Percentiles rank a stretch among this genome's conserved stretches.
phyloP scores from a whole-genome alignment of 2,113 vertebrate genomes.

The Lasiurus cinereus region DNA sequence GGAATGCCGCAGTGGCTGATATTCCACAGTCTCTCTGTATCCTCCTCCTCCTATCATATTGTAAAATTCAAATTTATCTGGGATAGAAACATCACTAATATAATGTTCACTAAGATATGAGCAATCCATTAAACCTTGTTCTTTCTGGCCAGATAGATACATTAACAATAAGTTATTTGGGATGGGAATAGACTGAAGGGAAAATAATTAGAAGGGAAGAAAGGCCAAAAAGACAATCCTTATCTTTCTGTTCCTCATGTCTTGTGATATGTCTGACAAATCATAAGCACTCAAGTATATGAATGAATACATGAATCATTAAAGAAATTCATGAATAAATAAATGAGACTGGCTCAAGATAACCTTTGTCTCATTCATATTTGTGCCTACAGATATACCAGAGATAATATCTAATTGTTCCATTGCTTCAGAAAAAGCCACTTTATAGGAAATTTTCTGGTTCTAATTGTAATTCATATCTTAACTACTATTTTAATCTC shows the following conservation, averaged over 20 bases:
- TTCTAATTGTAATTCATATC: constrained; percentile 10
- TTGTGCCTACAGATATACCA: background rate
- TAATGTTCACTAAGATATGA: background rate
- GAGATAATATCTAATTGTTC: constrained; percentile 13
- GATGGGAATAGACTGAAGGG: background rate
- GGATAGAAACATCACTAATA: constrained; percentile 23
- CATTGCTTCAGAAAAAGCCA: background rate
- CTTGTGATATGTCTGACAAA: constrained; percentile 2
- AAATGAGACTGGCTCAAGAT: constrained; percentile 21
- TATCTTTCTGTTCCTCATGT: constrained; percentile 44
- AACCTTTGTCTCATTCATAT: background rate
- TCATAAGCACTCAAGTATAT: constrained; percentile 12
- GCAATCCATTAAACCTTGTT: constrained; percentile 25
- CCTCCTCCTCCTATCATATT: background rate
- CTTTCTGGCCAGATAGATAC: background rate
- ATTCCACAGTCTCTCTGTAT: background rate
- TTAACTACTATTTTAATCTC: background rate
- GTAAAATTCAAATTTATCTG: constrained; percentile 16
- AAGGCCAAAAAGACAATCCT: constrained; percentile 55
- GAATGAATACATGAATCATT: constrained; percentile 23
- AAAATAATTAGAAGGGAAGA: constrained; percentile 52
- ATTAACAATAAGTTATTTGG: constrained; percentile 5
- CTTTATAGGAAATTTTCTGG: background rate
- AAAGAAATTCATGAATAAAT: constrained; percentile 46
- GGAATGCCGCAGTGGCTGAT: background rate